A percentile compares a stretch with the other conserved stretches of the same genome.
These are phyloP conservation scores for Troides oblongomaculatus DNA, from an alignment of 2,888 invertebrate species.

Conservation along the genomic window DNA sequence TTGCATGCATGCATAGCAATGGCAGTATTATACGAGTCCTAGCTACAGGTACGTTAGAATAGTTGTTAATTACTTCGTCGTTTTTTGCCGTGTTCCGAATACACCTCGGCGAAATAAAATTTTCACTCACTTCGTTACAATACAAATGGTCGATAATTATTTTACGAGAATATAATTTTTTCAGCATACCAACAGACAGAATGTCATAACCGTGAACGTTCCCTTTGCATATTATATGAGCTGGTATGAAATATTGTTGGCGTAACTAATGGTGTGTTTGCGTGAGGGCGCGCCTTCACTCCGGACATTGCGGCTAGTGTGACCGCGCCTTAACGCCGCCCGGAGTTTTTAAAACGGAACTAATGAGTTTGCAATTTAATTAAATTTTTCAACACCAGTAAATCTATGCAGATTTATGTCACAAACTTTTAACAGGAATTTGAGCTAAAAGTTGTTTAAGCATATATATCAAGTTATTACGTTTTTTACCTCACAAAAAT, in stretches of 20 bases:
- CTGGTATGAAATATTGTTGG: constrained; percentile 63
- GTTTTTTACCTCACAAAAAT: too few species aligned
- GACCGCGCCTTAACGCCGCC: constrained; percentile 49
- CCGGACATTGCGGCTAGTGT: constrained; percentile 40
- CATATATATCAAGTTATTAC: not conserved
- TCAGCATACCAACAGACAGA: constrained; percentile 51
- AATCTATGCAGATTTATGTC: not conserved
- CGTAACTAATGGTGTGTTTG: constrained; percentile 65
- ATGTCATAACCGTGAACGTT: constrained; percentile 66
- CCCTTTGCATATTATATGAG: constrained; percentile 68
- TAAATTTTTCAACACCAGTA: constrained; percentile 33
- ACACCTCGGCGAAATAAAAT: too few species aligned
- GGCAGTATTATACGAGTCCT: too few species aligned
- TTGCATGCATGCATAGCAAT: too few species aligned
- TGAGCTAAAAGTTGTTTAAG: not conserved
- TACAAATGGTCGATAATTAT: constrained; percentile 51
- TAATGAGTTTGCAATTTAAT: constrained; percentile 35
- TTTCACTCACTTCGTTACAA: constrained; percentile 35
- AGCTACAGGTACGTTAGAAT: too few species aligned
- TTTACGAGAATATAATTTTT: constrained; percentile 44
- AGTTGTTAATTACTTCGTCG: too few species aligned
- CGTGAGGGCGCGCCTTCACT: constrained; percentile 66
- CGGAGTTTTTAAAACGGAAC: constrained; percentile 35
- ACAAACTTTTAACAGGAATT: not conserved
- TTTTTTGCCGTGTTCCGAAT: too few species aligned